Percentiles rank a stretch among this genome's conserved stretches.
Conservation (phyloP, 2,888 invertebrate genomes). For the Matsumyia berberina region DNA sequence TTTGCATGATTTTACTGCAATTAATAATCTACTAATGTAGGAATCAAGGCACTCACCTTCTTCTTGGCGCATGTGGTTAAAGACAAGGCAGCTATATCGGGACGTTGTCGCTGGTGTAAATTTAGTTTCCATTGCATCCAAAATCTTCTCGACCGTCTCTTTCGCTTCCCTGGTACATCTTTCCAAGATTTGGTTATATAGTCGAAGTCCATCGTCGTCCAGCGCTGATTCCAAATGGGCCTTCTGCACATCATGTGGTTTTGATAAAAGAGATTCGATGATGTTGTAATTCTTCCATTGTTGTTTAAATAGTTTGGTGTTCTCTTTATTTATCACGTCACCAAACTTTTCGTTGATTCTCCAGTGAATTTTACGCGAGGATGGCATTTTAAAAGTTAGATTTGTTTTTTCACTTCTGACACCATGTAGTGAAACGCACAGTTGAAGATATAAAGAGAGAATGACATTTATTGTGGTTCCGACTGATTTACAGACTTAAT, state of each 20-base stretch:
- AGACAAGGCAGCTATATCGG: constrained; percentile 16
- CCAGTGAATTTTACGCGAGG: constrained; percentile 5
- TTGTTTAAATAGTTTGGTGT: constrained; percentile 27
- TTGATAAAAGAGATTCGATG: constrained; percentile 7
- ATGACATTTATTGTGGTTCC: no score
- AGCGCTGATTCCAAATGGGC: constrained; percentile 34
- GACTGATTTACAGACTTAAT: no score
- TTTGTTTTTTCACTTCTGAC: no score
- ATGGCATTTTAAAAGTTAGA: no score
- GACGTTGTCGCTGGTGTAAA: constrained; percentile 36
- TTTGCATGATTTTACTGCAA: not conserved
- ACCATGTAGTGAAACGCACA: no score
- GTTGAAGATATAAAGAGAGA: no score
- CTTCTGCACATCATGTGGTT: constrained; percentile 33
- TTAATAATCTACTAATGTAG: constrained; percentile 17
- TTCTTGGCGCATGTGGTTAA: constrained; percentile 24
- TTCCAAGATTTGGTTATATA: constrained; percentile 25
- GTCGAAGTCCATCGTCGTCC: constrained; percentile 19
- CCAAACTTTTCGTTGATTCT: constrained; percentile 20
- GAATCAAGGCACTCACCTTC: constrained; percentile 35
- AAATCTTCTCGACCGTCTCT: constrained; percentile 2
- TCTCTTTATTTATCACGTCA: constrained; percentile 22
- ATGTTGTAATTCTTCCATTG: constrained; percentile 33
- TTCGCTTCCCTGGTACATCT: constrained; percentile 27
- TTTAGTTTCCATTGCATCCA: constrained; percentile 35